Base-by-base conservation (phyloP, 2,113 vertebrate genomes). In the Heliornis fulica region DNA sequence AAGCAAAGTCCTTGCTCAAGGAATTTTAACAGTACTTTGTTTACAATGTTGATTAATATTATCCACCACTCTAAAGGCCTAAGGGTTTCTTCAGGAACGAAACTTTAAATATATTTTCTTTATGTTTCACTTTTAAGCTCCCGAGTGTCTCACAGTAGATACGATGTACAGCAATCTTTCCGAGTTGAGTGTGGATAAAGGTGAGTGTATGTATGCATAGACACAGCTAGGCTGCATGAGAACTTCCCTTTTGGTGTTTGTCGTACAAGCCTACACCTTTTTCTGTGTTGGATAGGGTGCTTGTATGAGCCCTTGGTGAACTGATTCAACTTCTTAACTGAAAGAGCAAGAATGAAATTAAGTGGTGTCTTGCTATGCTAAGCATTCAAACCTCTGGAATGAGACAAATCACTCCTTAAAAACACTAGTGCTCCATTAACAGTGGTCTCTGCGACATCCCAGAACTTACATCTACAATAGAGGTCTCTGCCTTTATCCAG, bases 141-240 rank as follows among this genome's bases (percentile, higher is more conserved):
- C 34, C 34, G 10, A 68, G 34, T 54, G 15, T 61, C 61, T 45
- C 38, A 79, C 5, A 64, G 16, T 10, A 40, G 4, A n/a, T n/a
- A n/a, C n/a, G n/a, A n/a, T n/a, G n/a, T n/a, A n/a, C n/a, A 29
- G 3, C 38, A 77, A 12, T 4, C 4, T n/a, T 12, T 61, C 63
- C 34, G n/a, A 78, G 14, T 9, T 61, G 29, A 81, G 32, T 15
- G 23, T 60, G 17, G 5, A 21, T 31, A 65, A 69, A 65, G 3
- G 11, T 8, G 9, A 6, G 14, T 3, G 0, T 54, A 53, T 1
- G 2, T 2, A 29, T 13, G 25, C 10, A 29, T 3, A 32, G 4
- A 16, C 4, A 38, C 0, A 28, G 16, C 20, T 57, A 28, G 80
- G 46, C 28, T 65, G 19, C 29, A 15, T 51, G 43, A 9, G 16